These are phyloP conservation scores for Calyptomena viridis DNA, from an alignment of 2,113 vertebrate species.

Conservation along the genomic window DNA sequence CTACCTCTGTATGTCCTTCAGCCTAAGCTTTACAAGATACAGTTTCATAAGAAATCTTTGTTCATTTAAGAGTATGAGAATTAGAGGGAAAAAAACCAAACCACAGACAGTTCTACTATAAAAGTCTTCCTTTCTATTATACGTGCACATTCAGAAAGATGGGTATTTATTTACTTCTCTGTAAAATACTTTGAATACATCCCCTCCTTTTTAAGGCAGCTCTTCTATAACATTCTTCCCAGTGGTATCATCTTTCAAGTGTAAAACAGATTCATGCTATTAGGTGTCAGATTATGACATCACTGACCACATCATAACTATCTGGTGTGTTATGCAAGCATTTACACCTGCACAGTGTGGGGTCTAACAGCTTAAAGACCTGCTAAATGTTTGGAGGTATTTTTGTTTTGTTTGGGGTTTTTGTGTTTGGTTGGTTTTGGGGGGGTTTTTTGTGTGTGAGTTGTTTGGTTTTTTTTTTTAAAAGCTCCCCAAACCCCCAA, in stretches of 20 bases:
- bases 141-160: not conserved
- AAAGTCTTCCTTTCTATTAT: not conserved
- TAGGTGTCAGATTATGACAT: not conserved
- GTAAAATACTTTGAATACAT: not conserved
- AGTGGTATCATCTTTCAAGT: not conserved
- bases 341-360: not conserved
- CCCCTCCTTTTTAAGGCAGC: not conserved
- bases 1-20: not conserved
- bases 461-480: not conserved
- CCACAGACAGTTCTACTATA: not conserved
- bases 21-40: not conserved
- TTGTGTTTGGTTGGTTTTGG: too few relatives aligned
- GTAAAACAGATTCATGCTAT: not conserved
- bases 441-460: too few relatives aligned
- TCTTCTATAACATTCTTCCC: not conserved
- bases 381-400: not conserved
- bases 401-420: too few relatives aligned
- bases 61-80: not conserved
- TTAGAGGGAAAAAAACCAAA: not conserved
- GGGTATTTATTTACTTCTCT: not conserved
- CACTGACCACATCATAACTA: not conserved
- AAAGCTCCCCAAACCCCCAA: not conserved
- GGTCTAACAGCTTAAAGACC: not conserved
- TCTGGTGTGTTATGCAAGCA: not conserved
- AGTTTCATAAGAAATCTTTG: not conserved